Conservation (phyloP, 2,797 vertebrate species). For the Falco biarmicus region DNA sequence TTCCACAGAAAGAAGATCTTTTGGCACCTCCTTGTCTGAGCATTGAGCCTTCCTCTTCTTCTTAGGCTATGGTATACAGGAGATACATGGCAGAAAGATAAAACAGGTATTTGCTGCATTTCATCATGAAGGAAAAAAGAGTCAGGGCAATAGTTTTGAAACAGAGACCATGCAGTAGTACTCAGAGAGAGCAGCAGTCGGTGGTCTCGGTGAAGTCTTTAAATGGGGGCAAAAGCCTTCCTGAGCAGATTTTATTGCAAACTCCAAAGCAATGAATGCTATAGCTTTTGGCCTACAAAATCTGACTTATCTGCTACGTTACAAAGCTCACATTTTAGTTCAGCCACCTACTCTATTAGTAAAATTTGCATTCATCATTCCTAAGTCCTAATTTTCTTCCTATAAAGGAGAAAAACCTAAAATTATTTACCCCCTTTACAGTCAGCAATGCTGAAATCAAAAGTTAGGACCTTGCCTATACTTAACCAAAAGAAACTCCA, state of each 20-base stretch:
- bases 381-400: neutral
- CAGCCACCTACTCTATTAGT: neutral
- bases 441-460: neutral
- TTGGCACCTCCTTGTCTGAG: neutral
- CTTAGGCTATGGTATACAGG: constrained; percentile 7
- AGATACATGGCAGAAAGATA: neutral
- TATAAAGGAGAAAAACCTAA: neutral
- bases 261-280: neutral
- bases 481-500: neutral
- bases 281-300: neutral
- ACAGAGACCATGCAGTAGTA: neutral
- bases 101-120: neutral
- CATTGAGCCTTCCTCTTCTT: constrained; percentile 52
- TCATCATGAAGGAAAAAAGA: neutral
- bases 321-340: neutral
- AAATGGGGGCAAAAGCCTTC: neutral
- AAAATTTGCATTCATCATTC: neutral
- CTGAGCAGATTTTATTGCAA: neutral
- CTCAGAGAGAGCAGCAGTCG: neutral
- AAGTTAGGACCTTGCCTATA: neutral
- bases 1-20: constrained; percentile 20
- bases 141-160: neutral
- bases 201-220: neutral
- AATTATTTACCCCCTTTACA: neutral
- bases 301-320: neutral